Base-by-base conservation (phyloP, 2,888 invertebrate genomes). In the Stenotaenia linearis region DNA sequence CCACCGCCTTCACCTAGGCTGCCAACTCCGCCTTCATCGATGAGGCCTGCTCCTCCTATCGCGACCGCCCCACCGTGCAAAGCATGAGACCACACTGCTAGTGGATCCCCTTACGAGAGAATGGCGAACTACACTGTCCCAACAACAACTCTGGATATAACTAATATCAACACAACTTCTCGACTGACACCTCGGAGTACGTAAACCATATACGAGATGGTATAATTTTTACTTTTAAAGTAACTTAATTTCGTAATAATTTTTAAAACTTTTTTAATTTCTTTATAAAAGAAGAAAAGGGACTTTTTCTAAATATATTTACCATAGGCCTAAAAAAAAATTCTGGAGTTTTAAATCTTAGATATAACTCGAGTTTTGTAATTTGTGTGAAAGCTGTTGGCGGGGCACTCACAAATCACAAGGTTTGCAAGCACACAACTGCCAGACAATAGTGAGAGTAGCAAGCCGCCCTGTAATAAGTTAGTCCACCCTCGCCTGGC, bases 31-130 rank as follows among this genome's bases (percentile, higher is more conserved):
- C 69, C 69, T 69, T 69, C 69, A 1, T 69, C 69, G 15, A 28
- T 28, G 69, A 69, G 69, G 28, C 25, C 69, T 69, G 69, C 69
- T 25, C 69, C 69, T 69, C 69, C 69, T 69, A 69, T 28, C 28
- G 9, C 69, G 25, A 69, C 69, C 69, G 69, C 69, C 69, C 69
- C 69, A 69, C 28, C 69, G 28, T n/a, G 69, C 28, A 4, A 25
- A 69, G 69, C 28, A 25, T 12, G 69, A 25, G 69, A 28, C 23
- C 69, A 69, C 69, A 69, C 12, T 69, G 28, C 69, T 69, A 69
- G 69, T 69, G 69, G 69, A 69, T 69, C 69, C 69, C 69, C 69
- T 69, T 69, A 69, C 69, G 69, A 69, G 69, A 69, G 69, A 69
- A 69, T 28, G 69, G 12, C 15, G 28, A 69, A 69, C 69, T 69